A percentile compares a stretch with the other conserved stretches of the same genome.
Conservation (phyloP, 2,113 vertebrate genomes). For the Damaliscus lunatus region DNA sequence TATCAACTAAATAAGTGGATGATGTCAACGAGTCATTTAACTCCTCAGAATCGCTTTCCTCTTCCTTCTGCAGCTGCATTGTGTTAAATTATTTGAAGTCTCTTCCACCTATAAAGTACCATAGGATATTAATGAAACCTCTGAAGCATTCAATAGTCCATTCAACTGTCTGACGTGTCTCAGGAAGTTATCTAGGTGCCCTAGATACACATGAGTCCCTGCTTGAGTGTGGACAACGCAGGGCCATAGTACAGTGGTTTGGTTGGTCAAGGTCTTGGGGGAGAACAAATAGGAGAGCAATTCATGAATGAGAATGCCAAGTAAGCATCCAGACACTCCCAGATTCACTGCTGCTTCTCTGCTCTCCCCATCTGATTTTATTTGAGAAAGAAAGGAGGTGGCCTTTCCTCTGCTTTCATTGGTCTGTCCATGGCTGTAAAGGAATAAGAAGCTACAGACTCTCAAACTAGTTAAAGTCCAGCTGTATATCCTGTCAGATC, state of each 20-base stretch:
- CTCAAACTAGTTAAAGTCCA: not conserved
- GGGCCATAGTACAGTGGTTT: not conserved
- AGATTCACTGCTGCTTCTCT: not conserved
- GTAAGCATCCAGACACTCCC: not conserved
- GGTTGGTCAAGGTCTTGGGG: not conserved
- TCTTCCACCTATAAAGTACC: not conserved
- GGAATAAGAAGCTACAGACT: not conserved
- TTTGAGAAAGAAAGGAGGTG: not conserved
- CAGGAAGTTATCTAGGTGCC: not conserved
- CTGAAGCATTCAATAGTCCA: not conserved
- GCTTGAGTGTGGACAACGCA: not conserved
- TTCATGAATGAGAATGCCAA: not conserved
- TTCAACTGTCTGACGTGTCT: not conserved
- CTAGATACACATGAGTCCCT: not conserved
- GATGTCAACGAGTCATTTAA: not conserved
- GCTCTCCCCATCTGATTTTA: not conserved
- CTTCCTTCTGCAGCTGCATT: not conserved
- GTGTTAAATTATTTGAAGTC: not conserved
- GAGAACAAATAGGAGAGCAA: not conserved
- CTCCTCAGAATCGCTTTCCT: not conserved
- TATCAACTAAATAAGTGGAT: not conserved
- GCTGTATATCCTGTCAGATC: rapidly evolving
- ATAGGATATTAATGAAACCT: not conserved
- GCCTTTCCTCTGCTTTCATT: not conserved
- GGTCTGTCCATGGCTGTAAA: not conserved